Conservation (phyloP, 2,797 vertebrate genomes). For the Ceryle rudis region DNA sequence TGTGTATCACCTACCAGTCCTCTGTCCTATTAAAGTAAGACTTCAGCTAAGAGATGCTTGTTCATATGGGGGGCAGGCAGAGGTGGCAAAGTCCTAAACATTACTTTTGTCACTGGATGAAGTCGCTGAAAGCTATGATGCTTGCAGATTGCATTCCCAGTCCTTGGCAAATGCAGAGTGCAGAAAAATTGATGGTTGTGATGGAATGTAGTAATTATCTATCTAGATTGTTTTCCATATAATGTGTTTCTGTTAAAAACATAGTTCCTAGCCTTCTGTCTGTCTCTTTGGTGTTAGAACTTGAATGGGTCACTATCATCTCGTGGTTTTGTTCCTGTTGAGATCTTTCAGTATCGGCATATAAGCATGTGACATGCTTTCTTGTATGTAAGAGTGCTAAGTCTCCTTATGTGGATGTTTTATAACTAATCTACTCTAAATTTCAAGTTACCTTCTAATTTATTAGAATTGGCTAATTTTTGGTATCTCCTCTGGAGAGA, state of each 20-base stretch:
- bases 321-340: background rate
- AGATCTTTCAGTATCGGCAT: background rate
- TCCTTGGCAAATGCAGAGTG: background rate
- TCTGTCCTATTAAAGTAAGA: background rate
- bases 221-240: background rate
- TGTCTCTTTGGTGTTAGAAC: background rate
- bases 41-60: background rate
- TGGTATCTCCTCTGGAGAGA: conserved; percentile 42
- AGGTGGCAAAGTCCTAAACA: background rate
- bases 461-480: conserved; percentile 30
- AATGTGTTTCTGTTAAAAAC: background rate
- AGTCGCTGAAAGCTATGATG: background rate
- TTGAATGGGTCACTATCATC: background rate
- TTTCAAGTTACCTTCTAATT: conserved; percentile 23
- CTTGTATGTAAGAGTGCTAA: background rate
- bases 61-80: background rate
- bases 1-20: background rate
- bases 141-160: background rate
- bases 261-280: background rate
- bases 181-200: background rate
- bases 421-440: conserved; percentile 19
- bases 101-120: background rate
- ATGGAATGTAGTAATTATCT: background rate
- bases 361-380: background rate
- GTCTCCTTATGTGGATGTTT: background rate